Evolutionary conservation across 2,888 invertebrate species (phyloP).

Genomic region (Tricholauxania praeusta): DNA sequence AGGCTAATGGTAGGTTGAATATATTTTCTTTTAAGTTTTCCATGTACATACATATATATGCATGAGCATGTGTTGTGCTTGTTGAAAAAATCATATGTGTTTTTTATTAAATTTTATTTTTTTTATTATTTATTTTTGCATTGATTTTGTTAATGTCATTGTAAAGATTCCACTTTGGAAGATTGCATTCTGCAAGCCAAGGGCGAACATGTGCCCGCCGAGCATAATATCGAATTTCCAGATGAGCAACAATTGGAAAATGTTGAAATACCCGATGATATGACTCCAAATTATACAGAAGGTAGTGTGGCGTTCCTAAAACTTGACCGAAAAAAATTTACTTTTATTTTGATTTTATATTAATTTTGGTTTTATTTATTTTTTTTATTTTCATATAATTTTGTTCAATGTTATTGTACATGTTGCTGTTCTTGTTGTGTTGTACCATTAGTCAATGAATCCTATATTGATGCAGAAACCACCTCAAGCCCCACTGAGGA

Average conservation of each 20-base stretch:
- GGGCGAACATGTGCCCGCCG: slow-evolving; percentile 67
- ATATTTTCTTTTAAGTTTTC: slow-evolving; percentile 26
- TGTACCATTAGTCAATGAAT: slow-evolving; percentile 53
- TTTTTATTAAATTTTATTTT: slow-evolving; percentile 45
- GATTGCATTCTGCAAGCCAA: slow-evolving; percentile 73
- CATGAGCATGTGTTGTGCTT: slow-evolving; percentile 34
- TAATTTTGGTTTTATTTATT: slow-evolving; percentile 45
- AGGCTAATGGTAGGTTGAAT: slow-evolving; percentile 82
- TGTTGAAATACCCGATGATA: slow-evolving; percentile 52
- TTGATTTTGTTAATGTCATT: slow-evolving; percentile 44
- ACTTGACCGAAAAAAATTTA: slow-evolving; percentile 8
- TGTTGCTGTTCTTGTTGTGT: slow-evolving; percentile 33
- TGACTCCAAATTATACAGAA: slow-evolving; percentile 66
- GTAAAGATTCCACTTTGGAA: slow-evolving; percentile 74
- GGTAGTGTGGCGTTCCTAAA: slow-evolving; percentile 61
- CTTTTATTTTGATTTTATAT: slow-evolving; percentile 51
- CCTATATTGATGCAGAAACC: slow-evolving; percentile 52
- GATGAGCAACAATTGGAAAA: slow-evolving; percentile 61
- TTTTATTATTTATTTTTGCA: slow-evolving; percentile 48
- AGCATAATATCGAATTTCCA: slow-evolving; percentile 64
- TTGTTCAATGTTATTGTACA: slow-evolving; percentile 30
- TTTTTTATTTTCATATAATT: slow-evolving; percentile 39
- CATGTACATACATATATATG: neutral
- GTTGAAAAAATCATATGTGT: slow-evolving; percentile 43
- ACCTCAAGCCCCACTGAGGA: slow-evolving; percentile 48